Conservation (phyloP, 2,888 invertebrate genomes). For the Dryadula phaetusa region DNA sequence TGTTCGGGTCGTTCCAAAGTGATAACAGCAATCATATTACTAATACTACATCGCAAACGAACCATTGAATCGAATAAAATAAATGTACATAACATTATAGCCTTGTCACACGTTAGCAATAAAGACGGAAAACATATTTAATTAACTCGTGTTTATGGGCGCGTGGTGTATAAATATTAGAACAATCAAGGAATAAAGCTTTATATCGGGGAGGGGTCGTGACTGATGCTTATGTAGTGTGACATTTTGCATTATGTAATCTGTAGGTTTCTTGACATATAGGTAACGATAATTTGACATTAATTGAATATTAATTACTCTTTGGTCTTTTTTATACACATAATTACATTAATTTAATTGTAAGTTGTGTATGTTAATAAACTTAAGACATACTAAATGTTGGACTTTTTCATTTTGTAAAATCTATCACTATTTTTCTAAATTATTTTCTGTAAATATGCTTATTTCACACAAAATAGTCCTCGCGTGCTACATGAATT, state of each 20-base stretch:
- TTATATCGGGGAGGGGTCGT: slow-evolving; percentile 55
- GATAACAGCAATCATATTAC: neutral
- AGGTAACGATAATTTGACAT: no score
- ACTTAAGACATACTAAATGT: no score
- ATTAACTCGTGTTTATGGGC: slow-evolving; percentile 46
- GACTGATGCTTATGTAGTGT: slow-evolving; percentile 42
- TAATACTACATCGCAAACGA: neutral
- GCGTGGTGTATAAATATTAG: slow-evolving; percentile 44
- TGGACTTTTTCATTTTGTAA: no score
- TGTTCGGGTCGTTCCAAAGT: neutral
- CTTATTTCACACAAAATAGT: neutral
- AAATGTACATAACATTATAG: slow-evolving; percentile 25
- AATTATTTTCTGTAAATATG: no score
- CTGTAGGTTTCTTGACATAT: neutral
- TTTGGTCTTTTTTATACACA: no score
- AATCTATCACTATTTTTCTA: no score
- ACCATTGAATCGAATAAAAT: neutral
- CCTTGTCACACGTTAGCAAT: slow-evolving; percentile 36
- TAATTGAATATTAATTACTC: no score
- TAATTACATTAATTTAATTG: no score
- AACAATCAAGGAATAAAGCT: slow-evolving; percentile 50
- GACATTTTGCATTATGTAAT: slow-evolving; percentile 11
- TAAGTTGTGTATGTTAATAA: no score
- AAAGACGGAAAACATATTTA: slow-evolving; percentile 41
- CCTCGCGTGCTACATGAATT: neutral